Conservation (phyloP, 1,140 invertebrate genomes). For the Globodera rostochiensis region DNA sequence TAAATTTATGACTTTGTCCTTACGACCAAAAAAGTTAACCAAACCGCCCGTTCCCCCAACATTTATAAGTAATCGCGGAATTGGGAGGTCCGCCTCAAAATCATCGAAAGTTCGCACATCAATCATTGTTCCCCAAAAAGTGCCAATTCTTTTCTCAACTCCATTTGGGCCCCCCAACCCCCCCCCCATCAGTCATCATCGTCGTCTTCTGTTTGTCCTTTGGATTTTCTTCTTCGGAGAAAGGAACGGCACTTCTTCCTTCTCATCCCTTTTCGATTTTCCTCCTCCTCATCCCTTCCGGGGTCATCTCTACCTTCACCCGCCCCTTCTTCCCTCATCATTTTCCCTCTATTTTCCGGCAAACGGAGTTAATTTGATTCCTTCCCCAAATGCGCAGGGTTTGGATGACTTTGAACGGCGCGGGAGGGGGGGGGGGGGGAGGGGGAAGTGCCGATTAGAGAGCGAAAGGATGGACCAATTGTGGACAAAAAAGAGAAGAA, state of each 20-base stretch:
- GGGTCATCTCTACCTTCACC: not conserved
- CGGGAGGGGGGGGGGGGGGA: not conserved
- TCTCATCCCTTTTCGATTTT: not conserved
- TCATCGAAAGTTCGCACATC: not conserved
- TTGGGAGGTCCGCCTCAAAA: too few relatives aligned
- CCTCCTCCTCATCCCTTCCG: not conserved
- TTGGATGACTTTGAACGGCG: not conserved
- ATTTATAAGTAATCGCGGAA: not conserved
- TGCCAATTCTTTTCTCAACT: not conserved
- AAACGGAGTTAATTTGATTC: not conserved
- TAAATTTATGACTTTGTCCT: not conserved
- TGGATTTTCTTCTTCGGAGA: not conserved
- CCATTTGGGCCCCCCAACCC: too few relatives aligned
- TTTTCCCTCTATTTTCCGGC: too few relatives aligned
- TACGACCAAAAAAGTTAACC: not conserved
- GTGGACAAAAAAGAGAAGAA: not conserved
- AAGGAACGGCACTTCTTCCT: not conserved
- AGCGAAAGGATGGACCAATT: not conserved
- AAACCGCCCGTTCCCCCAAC: not conserved
- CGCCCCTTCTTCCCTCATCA: too few relatives aligned
- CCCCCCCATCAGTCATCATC: not conserved
- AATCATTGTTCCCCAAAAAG: not conserved
- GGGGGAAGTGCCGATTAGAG: not conserved
- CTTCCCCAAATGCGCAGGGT: not conserved
- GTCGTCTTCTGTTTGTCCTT: conserved; percentile 1